These are phyloP conservation scores for Leuciscus idus DNA, from an alignment of 2,113 vertebrate genomes.

Conservation along the genomic window DNA sequence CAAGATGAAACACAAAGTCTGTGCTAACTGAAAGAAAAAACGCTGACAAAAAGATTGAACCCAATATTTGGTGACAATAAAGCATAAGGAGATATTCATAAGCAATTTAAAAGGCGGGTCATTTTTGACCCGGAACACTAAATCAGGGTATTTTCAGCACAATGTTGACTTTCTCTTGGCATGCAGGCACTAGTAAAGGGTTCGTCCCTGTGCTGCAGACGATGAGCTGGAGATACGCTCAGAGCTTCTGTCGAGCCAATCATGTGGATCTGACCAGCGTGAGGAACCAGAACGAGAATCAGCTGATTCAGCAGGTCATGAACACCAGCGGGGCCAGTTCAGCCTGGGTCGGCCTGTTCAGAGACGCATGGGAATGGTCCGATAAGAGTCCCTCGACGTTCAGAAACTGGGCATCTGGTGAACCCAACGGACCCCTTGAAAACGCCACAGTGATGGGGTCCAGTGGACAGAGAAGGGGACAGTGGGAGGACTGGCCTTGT, in stretches of 20 bases:
- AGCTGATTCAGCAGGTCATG: background rate
- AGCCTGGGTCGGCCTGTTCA: background rate
- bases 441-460: background rate
- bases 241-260: background rate
- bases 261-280: background rate
- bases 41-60: too few relatives aligned
- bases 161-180: background rate
- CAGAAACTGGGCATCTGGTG: background rate
- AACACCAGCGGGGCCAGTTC: too few relatives aligned
- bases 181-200: background rate
- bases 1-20: too few relatives aligned
- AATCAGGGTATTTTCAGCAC: too few relatives aligned
- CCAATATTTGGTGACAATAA: too few relatives aligned
- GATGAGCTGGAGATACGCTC: background rate
- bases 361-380: background rate
- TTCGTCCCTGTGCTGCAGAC: background rate
- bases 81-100: too few relatives aligned
- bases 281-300: background rate
- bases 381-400: background rate
- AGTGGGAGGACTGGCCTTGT: constrained; percentile 2
- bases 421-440: background rate
- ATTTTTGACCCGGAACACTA: too few relatives aligned
- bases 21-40: too few relatives aligned
- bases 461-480: background rate
- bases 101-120: too few relatives aligned